Conservation (phyloP, 2,113 vertebrate species). For the Ptilorrhoa leucosticta region DNA sequence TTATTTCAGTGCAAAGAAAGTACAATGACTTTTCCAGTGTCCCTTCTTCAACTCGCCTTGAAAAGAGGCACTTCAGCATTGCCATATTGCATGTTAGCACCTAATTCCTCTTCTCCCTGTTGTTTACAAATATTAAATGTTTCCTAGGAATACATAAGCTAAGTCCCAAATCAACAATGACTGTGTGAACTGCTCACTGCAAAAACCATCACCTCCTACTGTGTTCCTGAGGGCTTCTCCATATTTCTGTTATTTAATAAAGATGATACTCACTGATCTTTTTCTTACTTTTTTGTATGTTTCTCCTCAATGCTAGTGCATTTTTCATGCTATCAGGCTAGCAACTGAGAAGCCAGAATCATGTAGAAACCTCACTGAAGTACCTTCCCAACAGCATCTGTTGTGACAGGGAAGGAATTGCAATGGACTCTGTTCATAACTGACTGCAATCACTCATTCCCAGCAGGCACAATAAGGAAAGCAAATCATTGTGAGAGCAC, state of each 20-base stretch:
- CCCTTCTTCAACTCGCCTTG: neutral
- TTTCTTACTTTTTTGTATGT: neutral
- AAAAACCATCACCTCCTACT: neutral
- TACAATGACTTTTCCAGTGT: neutral
- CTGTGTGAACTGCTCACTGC: neutral
- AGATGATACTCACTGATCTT: neutral
- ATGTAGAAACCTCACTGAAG: neutral
- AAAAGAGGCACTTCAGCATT: neutral
- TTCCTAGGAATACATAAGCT: neutral
- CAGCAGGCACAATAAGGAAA: constrained; percentile 49
- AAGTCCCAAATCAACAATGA: neutral
- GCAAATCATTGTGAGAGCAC: constrained; percentile 18
- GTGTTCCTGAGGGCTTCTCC: neutral
- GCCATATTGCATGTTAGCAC: neutral
- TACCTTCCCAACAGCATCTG: neutral
- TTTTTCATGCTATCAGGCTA: neutral
- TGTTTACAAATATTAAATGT: neutral
- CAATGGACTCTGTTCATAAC: neutral
- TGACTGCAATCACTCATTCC: constrained; percentile 41
- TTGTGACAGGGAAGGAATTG: constrained; percentile 4
- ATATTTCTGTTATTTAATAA: neutral
- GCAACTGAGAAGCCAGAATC: neutral
- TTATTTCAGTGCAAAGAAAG: neutral
- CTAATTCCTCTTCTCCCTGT: neutral
- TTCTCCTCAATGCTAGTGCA: neutral